A percentile compares a stretch with the other conserved stretches of the same genome.
Conservation (phyloP, 1,140 invertebrate genomes). For the Euura saliciscinereae region DNA sequence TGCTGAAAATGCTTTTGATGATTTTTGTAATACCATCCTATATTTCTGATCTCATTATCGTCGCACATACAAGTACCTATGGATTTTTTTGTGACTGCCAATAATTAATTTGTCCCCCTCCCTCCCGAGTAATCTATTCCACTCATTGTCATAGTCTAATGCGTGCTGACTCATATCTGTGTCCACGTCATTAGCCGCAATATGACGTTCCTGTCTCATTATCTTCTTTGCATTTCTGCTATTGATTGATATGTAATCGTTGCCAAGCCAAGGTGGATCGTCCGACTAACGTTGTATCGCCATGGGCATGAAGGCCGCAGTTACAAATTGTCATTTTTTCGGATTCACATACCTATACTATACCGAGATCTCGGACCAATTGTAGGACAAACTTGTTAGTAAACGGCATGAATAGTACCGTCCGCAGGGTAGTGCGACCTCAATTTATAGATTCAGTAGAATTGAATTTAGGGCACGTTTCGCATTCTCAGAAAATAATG, state of each 20-base stretch:
- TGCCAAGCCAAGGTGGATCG: neutral
- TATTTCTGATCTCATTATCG: too few relatives aligned
- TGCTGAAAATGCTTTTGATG: too few relatives aligned
- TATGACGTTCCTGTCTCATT: neutral
- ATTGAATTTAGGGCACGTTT: neutral
- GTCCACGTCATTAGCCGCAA: neutral
- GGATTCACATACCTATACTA: neutral
- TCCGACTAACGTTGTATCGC: neutral
- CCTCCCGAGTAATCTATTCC: too few relatives aligned
- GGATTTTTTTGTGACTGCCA: too few relatives aligned
- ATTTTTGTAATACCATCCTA: too few relatives aligned
- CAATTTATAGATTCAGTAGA: neutral
- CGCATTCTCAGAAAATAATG: neutral
- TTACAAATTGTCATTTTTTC: neutral
- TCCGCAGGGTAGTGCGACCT: neutral
- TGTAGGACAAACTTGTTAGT: neutral
- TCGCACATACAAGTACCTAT: too few relatives aligned
- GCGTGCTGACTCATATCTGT: neutral
- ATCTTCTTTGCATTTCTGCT: neutral
- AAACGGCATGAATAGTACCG: neutral
- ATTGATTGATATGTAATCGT: neutral
- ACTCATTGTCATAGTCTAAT: too few relatives aligned
- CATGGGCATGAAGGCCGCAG: neutral
- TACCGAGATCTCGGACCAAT: neutral
- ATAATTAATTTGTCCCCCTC: too few relatives aligned